A percentile compares a stretch with the other conserved stretches of the same genome.
Conservation (phyloP, 2,797 vertebrate genomes). For the Peromyscus melanophrys region DNA sequence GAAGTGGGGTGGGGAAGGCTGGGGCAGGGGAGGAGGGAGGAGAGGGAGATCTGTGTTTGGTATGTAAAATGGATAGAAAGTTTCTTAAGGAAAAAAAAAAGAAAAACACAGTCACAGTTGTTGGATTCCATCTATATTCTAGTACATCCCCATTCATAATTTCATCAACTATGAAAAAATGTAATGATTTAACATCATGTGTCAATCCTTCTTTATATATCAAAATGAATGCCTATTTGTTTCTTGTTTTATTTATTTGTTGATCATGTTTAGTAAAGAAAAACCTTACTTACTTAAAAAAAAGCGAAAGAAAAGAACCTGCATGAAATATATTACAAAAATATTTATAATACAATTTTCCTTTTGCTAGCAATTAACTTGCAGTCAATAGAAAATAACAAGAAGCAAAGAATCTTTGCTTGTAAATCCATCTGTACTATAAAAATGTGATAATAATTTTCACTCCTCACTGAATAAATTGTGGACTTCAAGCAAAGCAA, state of each 20-base stretch:
- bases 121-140: neutral
- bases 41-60: too few species aligned
- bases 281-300: neutral
- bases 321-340: neutral
- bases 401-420: slow-evolving; percentile 1
- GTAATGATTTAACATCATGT: neutral
- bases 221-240: neutral
- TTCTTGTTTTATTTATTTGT: slow-evolving; percentile 3
- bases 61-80: too few species aligned
- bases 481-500: neutral
- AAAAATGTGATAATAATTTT: slow-evolving; percentile 5
- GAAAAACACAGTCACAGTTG: neutral
- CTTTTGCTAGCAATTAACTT: neutral
- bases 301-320: too few species aligned
- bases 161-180: neutral
- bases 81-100: neutral
- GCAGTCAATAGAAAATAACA: neutral
- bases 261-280: neutral
- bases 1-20: too few species aligned
- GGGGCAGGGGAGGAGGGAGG: too few species aligned
- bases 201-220: neutral
- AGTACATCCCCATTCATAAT: neutral
- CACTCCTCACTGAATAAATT: neutral
- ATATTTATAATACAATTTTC: neutral
- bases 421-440: neutral